Percentiles rank a stretch among this genome's conserved stretches.
Evolutionary conservation across 2,797 vertebrate species (phyloP).

Genomic region (Lagorchestes hirsutus): DNA sequence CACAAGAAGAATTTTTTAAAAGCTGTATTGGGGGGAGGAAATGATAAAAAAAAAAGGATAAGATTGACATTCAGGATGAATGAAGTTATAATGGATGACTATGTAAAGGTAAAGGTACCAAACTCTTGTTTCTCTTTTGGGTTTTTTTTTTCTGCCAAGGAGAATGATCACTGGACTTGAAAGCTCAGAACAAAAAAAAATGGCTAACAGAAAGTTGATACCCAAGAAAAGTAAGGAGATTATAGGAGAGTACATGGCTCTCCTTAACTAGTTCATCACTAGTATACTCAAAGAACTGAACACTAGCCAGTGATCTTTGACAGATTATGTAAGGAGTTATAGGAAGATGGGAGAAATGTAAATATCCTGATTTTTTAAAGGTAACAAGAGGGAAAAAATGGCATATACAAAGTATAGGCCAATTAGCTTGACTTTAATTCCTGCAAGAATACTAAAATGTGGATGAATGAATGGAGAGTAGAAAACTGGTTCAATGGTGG

Average conservation of each 20-base stretch:
- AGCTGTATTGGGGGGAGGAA: not conserved
- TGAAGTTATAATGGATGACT: not conserved
- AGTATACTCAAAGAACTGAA: not conserved
- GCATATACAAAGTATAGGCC: not conserved
- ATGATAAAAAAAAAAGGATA: not conserved
- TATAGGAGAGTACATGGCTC: not conserved
- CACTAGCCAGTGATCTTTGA: not conserved
- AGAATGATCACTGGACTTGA: not conserved
- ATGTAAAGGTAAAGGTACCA: not conserved
- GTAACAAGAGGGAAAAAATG: not conserved
- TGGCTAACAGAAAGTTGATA: not conserved
- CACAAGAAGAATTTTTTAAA: not conserved
- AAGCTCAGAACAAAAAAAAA: not conserved
- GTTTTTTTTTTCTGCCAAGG: not conserved
- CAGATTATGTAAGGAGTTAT: not conserved
- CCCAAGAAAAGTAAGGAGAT: not conserved
- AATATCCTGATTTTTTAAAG: not conserved
- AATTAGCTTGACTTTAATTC: not conserved
- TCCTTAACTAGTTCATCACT: not conserved
- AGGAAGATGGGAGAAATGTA: not conserved
- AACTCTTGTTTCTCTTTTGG: not conserved
- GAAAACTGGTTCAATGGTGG: not conserved
- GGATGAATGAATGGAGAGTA: not conserved
- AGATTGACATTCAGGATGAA: not conserved
- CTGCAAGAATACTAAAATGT: not conserved